phyloP scores from a whole-genome alignment of 2,888 invertebrate species.

The Parapristionchus giblindavisi region DNA sequence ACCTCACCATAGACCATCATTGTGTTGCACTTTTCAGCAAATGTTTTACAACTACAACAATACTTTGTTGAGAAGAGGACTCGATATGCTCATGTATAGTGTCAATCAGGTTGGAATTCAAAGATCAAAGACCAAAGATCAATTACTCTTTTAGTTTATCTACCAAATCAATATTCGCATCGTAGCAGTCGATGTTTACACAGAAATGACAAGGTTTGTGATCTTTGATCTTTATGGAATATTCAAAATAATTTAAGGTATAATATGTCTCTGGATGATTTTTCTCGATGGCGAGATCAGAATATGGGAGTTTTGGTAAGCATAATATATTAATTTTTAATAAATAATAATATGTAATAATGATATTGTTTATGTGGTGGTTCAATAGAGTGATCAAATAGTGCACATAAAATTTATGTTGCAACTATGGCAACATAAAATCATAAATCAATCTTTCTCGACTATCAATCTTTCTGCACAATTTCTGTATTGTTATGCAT shows the following conservation, averaged over 20 bases:
- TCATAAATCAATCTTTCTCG: too few relatives aligned
- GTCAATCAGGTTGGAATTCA: slow-evolving; percentile 48
- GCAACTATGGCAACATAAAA: too few relatives aligned
- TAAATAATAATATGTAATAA: too few relatives aligned
- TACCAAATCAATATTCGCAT: slow-evolving; percentile 51
- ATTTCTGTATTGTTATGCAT: too few relatives aligned
- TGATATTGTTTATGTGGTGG: too few relatives aligned
- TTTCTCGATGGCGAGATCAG: slow-evolving; percentile 48
- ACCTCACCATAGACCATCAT: too few relatives aligned
- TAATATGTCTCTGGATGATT: slow-evolving; percentile 51
- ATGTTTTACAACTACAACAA: slow-evolving; percentile 24
- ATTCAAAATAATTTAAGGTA: slow-evolving; percentile 38
- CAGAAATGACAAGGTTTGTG: slow-evolving; percentile 15
- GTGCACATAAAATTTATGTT: too few relatives aligned
- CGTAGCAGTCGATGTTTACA: slow-evolving; percentile 46
- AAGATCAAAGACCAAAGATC: slow-evolving; percentile 19
- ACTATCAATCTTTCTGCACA: too few relatives aligned
- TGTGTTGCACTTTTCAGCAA: slow-evolving; percentile 35
- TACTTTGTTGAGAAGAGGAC: slow-evolving; percentile 17
- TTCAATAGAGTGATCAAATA: too few relatives aligned
- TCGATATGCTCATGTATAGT: slow-evolving; percentile 46
- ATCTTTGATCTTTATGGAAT: slow-evolving; percentile 19
- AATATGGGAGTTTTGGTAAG: slow-evolving; percentile 27
- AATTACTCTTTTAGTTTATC: slow-evolving; percentile 46
- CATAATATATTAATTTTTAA: background rate